Base-by-base conservation (phyloP, 2,113 vertebrate genomes). In the Columba janthina region DNA sequence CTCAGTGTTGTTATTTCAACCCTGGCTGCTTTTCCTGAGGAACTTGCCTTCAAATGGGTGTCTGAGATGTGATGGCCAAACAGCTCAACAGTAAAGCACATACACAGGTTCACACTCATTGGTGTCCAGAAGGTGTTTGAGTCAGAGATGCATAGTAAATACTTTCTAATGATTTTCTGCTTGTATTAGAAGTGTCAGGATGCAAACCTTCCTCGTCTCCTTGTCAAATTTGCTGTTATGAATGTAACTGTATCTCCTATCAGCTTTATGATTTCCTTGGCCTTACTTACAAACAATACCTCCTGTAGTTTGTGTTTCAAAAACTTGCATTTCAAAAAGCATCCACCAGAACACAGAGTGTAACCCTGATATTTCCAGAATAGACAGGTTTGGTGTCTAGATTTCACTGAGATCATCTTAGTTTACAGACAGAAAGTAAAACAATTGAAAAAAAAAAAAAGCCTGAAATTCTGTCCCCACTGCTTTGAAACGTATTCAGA, bases 1-100 rank as follows among this genome's bases (percentile, higher is more conserved):
- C 89, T 91, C 69, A 32, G 50, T 69, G 73, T 36, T 94, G 54
- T 82, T 90, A 72, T 87, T 97, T 88, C 56, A 91, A 31, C 25
- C 53, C 40, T 48, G 24, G 54, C 36, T 93, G 73, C 62, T 72
- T 82, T 91, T 92, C 26, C 66, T 70, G n/a, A 67, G 84, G 81
- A 96, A 70, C 85, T 71, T 92, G 77, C 53, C 54, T 92, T 86
- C 75, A 72, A 66, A 86, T 28, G 32, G 36, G 26, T 81, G 28
- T 34, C 29, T 64, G 54, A 86, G 58, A 36, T 0, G 3, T 15
- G 54, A 79, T 61, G 69, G 58, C 9, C 3, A 4, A 88, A 75
- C 12, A 6, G 32, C 51, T 75, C 32, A 70, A 31, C 15, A 44
- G 14, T 67, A 61, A 88, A 36, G 25, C 29, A 60, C n/a, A 24